These are phyloP conservation scores for Staurois parvus DNA, from an alignment of 2,797 vertebrate species.

Conservation along the genomic window DNA sequence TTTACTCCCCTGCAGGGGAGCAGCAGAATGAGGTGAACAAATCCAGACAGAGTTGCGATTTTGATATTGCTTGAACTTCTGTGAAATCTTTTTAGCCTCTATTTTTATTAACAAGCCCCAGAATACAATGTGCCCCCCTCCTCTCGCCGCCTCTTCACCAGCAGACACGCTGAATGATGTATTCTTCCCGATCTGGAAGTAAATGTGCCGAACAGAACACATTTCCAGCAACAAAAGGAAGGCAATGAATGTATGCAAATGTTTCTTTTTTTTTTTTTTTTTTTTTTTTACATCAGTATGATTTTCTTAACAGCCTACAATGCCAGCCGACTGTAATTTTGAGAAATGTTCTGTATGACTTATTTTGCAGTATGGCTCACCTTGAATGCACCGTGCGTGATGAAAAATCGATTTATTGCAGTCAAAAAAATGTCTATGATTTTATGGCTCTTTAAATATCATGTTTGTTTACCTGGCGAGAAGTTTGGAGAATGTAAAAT, in stretches of 20 bases:
- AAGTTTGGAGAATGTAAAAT: no score
- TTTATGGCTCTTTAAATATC: no score
- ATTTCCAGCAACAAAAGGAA: background rate
- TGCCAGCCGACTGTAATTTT: background rate
- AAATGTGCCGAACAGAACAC: background rate
- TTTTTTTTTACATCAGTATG: background rate
- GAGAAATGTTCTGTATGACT: background rate
- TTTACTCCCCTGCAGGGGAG: background rate
- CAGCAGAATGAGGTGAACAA: background rate
- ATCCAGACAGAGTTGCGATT: background rate
- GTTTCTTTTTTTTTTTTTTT: background rate
- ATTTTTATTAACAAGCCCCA: background rate
- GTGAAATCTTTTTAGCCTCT: background rate
- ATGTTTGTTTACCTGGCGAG: no score
- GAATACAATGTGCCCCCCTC: no score
- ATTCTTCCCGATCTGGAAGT: background rate
- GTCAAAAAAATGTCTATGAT: background rate
- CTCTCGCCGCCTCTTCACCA: background rate
- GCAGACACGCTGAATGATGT: background rate
- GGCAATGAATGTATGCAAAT: background rate
- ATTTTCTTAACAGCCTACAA: background rate
- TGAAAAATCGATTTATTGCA: background rate
- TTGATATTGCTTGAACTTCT: background rate
- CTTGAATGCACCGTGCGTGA: background rate
- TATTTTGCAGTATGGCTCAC: background rate